These are phyloP conservation scores for Phalacrocorax carbo DNA, from an alignment of 2,113 vertebrate species.

Conservation along the genomic window DNA sequence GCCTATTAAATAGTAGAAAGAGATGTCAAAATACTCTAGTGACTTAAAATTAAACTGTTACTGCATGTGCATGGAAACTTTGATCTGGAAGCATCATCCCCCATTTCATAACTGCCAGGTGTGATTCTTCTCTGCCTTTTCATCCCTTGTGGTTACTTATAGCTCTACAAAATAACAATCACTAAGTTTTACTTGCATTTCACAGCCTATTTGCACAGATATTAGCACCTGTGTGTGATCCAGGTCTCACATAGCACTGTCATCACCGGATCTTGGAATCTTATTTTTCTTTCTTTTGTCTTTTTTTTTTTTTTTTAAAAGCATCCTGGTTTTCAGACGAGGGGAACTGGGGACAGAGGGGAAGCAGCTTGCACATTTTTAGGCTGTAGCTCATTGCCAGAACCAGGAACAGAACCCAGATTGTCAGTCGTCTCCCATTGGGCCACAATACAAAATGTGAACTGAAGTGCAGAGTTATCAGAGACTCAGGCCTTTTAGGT, in stretches of 20 bases:
- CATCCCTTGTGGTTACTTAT: background rate
- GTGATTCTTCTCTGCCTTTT: background rate
- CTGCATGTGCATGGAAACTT: background rate
- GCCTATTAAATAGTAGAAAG: slow-evolving; percentile 17
- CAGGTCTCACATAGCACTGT: background rate
- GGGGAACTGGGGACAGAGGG: slow-evolving; percentile 62
- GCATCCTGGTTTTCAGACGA: slow-evolving; percentile 40
- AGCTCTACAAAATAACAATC: background rate
- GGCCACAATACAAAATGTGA: slow-evolving; percentile 34
- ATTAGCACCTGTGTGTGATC: background rate
- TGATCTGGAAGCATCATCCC: background rate
- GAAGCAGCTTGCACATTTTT: slow-evolving; percentile 61
- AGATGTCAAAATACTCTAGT: background rate
- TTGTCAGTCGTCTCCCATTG: slow-evolving; percentile 44
- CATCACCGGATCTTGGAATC: background rate
- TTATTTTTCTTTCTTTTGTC: background rate
- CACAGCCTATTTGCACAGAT: background rate
- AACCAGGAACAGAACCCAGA: slow-evolving; percentile 57
- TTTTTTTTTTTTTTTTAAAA: background rate
- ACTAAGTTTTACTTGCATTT: background rate
- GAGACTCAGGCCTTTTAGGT: background rate
- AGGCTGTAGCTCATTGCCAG: slow-evolving; percentile 43
- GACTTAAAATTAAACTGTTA: slow-evolving; percentile 27
- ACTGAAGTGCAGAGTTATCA: slow-evolving; percentile 6
- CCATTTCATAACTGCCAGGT: background rate